Percentiles rank a stretch among this genome's conserved stretches.
phyloP scores from a whole-genome alignment of 2,797 vertebrate species.

The Hypotaenidia philippensis region DNA sequence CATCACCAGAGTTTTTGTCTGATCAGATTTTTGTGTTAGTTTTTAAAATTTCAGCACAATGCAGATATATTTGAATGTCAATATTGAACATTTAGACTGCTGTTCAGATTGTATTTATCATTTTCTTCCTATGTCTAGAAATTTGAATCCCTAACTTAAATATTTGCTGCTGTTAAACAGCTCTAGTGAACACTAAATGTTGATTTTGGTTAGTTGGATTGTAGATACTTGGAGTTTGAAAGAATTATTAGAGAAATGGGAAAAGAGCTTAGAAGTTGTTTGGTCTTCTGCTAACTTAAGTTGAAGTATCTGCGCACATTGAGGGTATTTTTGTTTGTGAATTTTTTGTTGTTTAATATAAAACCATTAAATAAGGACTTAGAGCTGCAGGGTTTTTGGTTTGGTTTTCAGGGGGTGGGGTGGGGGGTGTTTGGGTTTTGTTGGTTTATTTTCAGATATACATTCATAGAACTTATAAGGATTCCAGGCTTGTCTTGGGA shows the following conservation, averaged over 20 bases:
- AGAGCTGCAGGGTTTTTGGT: constrained; percentile 88
- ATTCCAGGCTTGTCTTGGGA: constrained; percentile 90
- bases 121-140: constrained; percentile 81
- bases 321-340: neutral
- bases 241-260: constrained; percentile 82
- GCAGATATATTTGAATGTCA: constrained; percentile 90
- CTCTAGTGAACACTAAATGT: constrained; percentile 93
- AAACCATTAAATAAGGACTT: constrained; percentile 88
- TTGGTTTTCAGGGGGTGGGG: neutral
- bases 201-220: constrained; percentile 92
- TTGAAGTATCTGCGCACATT: constrained; percentile 89
- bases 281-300: constrained; percentile 86
- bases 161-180: constrained; percentile 91
- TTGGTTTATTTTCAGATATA: constrained; percentile 84
- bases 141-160: constrained; percentile 80
- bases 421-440: neutral
- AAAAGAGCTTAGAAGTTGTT: constrained; percentile 82
- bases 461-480: constrained; percentile 89
- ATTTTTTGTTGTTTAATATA: constrained; percentile 45
- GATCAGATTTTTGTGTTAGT: constrained; percentile 76
- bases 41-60: constrained; percentile 86
- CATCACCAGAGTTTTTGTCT: constrained; percentile 73
- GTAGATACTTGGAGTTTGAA: constrained; percentile 94
- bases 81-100: constrained; percentile 89
- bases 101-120: constrained; percentile 86